These are phyloP conservation scores for Philotrypesis tridentata DNA, from an alignment of 1,140 invertebrate genomes.

Conservation along the genomic window DNA sequence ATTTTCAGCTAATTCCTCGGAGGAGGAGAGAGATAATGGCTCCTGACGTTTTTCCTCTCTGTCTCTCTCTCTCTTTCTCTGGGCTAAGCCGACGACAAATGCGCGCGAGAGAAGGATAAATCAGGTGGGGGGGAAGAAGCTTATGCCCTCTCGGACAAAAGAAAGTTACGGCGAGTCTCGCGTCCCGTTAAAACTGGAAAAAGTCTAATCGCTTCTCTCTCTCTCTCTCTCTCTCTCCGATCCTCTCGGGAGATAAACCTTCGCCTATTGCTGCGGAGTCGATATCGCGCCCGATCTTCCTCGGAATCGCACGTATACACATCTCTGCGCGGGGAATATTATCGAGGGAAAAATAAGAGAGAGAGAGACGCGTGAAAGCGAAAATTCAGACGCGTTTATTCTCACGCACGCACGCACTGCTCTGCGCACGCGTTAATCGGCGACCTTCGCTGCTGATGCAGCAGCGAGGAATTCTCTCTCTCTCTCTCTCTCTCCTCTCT, in stretches of 20 bases:
- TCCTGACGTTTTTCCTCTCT: too few relatives aligned
- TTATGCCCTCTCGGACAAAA: neutral
- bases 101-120: constrained; percentile 5
- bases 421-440: neutral
- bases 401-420: too few relatives aligned
- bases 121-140: neutral
- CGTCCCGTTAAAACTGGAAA: constrained; percentile 20
- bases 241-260: too few relatives aligned
- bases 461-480: neutral
- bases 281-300: too few relatives aligned
- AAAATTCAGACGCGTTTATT: too few relatives aligned
- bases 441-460: neutral
- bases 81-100: neutral
- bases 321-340: neutral
- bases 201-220: constrained; percentile 12
- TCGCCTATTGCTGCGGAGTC: too few relatives aligned
- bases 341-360: neutral
- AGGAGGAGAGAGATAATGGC: too few relatives aligned
- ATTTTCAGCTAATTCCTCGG: too few relatives aligned
- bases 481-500: too few relatives aligned
- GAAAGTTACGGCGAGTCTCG: neutral
- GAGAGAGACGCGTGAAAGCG: too few relatives aligned
- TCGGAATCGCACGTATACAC: neutral
- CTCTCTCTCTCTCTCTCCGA: neutral
- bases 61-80: too few relatives aligned